A percentile compares a stretch with the other conserved stretches of the same genome.
phyloP scores from a whole-genome alignment of 2,888 invertebrate species.

The Drosophila lutescens region DNA sequence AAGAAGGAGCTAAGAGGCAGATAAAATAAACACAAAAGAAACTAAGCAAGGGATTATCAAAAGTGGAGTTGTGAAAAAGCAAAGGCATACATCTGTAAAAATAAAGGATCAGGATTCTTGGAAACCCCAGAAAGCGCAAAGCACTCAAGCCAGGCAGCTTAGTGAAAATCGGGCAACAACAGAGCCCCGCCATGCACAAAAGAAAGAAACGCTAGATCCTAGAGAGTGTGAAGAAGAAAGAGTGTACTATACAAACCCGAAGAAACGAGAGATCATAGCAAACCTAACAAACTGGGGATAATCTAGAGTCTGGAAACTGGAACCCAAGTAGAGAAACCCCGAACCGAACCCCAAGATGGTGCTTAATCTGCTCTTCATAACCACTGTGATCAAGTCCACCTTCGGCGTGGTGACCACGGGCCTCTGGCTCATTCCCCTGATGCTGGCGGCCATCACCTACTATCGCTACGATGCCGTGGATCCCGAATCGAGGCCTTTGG shows the following conservation, averaged over 20 bases:
- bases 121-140: too few relatives aligned
- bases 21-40: too few relatives aligned
- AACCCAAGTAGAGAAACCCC: background rate
- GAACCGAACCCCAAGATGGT: constrained; percentile 86
- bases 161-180: constrained; percentile 1
- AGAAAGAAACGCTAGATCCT: constrained; percentile 63
- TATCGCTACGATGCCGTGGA: constrained; percentile 92
- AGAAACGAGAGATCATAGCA: background rate
- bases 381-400: constrained; percentile 90
- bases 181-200: constrained; percentile 67
- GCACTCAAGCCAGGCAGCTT: too few relatives aligned
- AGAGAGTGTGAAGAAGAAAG: constrained; percentile 36
- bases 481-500: constrained; percentile 91
- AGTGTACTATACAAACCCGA: background rate
- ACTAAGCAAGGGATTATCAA: too few relatives aligned
- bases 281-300: background rate
- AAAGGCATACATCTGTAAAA: background rate
- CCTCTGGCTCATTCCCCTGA: constrained; percentile 92
- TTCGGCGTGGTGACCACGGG: constrained; percentile 91
- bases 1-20: background rate
- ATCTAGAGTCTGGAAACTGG: background rate
- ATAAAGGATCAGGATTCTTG: too few relatives aligned
- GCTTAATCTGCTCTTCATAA: constrained; percentile 89
- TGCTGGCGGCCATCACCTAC: constrained; percentile 92
- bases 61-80: background rate